Conservation (phyloP, 2,113 vertebrate genomes). For the Cynocephalus volans region DNA sequence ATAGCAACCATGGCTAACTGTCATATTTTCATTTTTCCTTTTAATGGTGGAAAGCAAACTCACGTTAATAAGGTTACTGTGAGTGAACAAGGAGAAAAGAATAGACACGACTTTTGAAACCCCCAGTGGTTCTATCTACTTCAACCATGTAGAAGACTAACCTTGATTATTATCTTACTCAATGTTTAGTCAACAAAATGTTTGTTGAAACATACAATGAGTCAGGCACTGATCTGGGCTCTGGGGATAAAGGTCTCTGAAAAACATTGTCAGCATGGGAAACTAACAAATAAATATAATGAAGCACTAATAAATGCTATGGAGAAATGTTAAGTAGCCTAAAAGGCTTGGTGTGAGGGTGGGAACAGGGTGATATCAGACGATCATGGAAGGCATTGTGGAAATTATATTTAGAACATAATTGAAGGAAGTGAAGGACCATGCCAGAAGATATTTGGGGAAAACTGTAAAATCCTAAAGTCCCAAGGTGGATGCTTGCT, state of each 20-base stretch:
- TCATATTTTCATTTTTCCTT: constrained; percentile 42
- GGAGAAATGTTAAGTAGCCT: neutral
- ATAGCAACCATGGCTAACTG: neutral
- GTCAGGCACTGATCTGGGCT: neutral
- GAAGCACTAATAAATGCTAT: neutral
- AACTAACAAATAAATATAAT: neutral
- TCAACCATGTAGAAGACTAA: neutral
- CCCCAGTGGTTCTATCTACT: neutral
- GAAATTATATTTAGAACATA: neutral
- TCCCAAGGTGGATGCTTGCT: neutral
- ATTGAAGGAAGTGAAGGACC: neutral
- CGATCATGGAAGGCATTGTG: neutral
- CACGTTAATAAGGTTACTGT: neutral
- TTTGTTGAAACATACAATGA: neutral
- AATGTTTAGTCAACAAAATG: neutral
- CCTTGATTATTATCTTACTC: neutral
- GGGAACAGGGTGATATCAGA: neutral
- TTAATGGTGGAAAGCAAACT: neutral
- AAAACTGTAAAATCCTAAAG: neutral
- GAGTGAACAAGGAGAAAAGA: neutral
- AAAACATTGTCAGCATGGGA: neutral
- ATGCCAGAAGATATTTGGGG: neutral
- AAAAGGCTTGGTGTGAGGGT: neutral
- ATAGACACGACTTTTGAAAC: neutral
- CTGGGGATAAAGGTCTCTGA: neutral